Base-by-base conservation (phyloP, 1,140 invertebrate species). In the Calliopsis andreniformis region DNA sequence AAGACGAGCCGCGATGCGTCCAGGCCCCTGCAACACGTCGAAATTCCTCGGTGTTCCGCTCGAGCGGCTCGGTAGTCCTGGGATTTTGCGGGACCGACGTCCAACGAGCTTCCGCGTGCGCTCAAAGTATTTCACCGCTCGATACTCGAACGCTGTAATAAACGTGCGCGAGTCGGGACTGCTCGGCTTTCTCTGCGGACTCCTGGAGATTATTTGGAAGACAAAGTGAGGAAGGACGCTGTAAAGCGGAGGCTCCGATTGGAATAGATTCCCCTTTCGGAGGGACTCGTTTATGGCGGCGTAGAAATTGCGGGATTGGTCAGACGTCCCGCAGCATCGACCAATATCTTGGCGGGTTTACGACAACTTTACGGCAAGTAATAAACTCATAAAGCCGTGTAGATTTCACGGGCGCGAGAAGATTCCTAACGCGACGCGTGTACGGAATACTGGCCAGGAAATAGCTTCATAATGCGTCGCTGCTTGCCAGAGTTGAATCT, bases 351-450 rank as follows among this genome's bases (percentile, higher is more conserved):
- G 20, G 3, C 30, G 43, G n/a, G 68, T 71, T 71, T 71, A 71
- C 56, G 68, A 71, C 43, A 39, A 61, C 14, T 71, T 71, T 71
- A 62, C 68, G 68, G 35, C 43, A 20, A 62, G 43, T 32, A 30
- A 62, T 71, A 71, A 71, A 71, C 68, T 71, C 68, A 62, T 71
- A 62, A 71, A 71, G 68, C 56, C 30, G 12, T 39, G 68, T 16
- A 20, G 56, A 71, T 61, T 39, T 45, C 30, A 28, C 20, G 68
- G 28, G 25, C 53, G 42, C 42, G 30, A 28, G 30, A 18, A 62
- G 56, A 51, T 71, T 71, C 30, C 68, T 39, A 62, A 51, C 68
- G 20, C 30, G 43, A 35, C 68, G 56, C 68, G 68, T 71, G 68
- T 53, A 7, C 20, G 3, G 43, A 62, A 71, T 62, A 51, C 32